Evolutionary conservation across 2,113 vertebrate species (phyloP).

Genomic region (Dryoscopus gambensis): DNA sequence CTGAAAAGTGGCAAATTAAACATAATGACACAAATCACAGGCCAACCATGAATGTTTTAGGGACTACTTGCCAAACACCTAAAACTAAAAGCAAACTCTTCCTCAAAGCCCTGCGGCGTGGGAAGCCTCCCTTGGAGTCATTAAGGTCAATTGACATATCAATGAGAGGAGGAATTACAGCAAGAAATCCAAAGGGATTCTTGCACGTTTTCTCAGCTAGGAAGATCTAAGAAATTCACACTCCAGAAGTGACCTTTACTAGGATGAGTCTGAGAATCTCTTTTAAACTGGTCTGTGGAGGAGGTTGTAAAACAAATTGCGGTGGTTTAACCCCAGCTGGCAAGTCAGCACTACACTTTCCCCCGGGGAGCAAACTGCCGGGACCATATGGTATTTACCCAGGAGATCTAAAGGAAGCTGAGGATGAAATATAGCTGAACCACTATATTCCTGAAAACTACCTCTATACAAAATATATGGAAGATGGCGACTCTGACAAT

Average conservation of each 20-base stretch:
- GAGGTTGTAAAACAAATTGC: conserved; percentile 31
- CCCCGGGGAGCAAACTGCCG: neutral
- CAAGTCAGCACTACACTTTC: neutral
- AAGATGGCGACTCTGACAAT: neutral
- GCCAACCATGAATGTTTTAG: neutral
- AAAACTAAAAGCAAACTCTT: neutral
- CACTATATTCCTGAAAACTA: neutral
- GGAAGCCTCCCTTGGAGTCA: neutral
- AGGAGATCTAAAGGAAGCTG: neutral
- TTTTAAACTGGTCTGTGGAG: neutral
- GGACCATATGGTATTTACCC: conserved; percentile 9
- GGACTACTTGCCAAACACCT: neutral
- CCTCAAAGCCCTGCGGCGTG: neutral
- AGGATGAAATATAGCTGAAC: conserved; percentile 1
- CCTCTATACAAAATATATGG: neutral
- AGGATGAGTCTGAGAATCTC: neutral
- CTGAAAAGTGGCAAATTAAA: neutral
- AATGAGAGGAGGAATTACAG: neutral
- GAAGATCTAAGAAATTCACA: neutral
- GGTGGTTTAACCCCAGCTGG: neutral
- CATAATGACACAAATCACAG: neutral
- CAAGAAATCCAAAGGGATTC: neutral
- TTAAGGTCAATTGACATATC: neutral
- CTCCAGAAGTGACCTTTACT: neutral
- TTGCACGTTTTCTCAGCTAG: neutral